Evolutionary conservation across 2,888 invertebrate species (phyloP).

Genomic region (Ernsta delagoae): DNA sequence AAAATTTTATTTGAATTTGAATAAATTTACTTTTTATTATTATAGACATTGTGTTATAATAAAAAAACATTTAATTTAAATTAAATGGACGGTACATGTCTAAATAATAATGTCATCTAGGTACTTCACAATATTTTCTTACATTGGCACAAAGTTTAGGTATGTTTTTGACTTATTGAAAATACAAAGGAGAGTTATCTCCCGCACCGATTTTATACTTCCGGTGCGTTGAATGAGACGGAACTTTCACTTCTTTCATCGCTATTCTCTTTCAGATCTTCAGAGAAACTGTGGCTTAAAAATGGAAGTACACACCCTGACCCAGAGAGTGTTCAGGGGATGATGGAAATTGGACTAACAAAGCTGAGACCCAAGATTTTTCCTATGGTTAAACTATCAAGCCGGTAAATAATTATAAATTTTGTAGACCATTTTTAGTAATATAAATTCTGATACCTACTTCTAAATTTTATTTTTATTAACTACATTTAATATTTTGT

Average conservation of each 20-base stretch:
- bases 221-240: too few relatives aligned
- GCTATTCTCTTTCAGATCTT: slow-evolving; percentile 76
- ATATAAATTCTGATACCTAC: too few relatives aligned
- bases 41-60: too few relatives aligned
- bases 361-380: slow-evolving; percentile 82
- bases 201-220: too few relatives aligned
- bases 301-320: slow-evolving; percentile 80
- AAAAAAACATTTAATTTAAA: too few relatives aligned
- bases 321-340: slow-evolving; percentile 86
- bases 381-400: slow-evolving; percentile 86
- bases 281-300: slow-evolving; percentile 86
- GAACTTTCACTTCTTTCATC: neutral
- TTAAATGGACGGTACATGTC: neutral
- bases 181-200: too few relatives aligned
- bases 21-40: too few relatives aligned
- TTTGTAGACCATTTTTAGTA: too few relatives aligned
- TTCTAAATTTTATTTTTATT: too few relatives aligned
- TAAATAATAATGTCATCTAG: slow-evolving; percentile 83
- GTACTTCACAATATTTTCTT: slow-evolving; percentile 90
- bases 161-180: slow-evolving; percentile 52
- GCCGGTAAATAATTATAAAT: slow-evolving; percentile 84
- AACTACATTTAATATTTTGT: too few relatives aligned
- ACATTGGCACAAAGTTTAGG: slow-evolving; percentile 92
- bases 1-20: too few relatives aligned
- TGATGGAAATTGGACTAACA: slow-evolving; percentile 87